Evolutionary conservation across 1,140 invertebrate species (phyloP), one percentile per base, ranked within the genome.

Genomic region (Glossosoma conforme): DNA sequence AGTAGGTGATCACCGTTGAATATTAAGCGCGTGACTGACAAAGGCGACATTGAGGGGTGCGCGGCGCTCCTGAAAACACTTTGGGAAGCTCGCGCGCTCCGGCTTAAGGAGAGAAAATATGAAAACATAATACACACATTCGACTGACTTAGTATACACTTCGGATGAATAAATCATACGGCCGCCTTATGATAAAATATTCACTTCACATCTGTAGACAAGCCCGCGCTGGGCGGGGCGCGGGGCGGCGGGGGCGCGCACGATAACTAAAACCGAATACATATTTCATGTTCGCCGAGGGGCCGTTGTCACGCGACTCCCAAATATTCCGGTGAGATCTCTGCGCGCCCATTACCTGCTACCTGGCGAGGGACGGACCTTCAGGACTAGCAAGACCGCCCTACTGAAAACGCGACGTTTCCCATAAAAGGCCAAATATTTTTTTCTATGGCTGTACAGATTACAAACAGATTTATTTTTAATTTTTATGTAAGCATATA

Each of bases 131-230:
- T 45, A 46, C 19, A 45, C 50, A 52, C 50, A 44, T 52, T 33
- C 22, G 50, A 52, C 42, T 46, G 50, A 52, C 42, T 45, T 20
- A 37, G 46, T 45, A 54, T 44, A 54, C 52, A 42, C 32, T 44
- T 28, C 15, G 37, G 52, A 50, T 52, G 54, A 56, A 56, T 56
- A 56, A 56, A 46, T 56, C 48, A 56, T 56, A 21, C 43, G 19
- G 48, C 14, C 21, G 54, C 38, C 54, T 56, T 43, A 25, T 47
- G 48, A 55, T 56, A 45, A 56, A 56, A 56, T 56, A 56, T 56
- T 56, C 54, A 56, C 46, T 46, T 47, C 37, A 44, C 40, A 47
- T 38, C 33, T 38, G 37, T n/a, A 52, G 52, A 48, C 28, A 40
- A 30, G 21, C n/a, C n/a, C n/a, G n/a, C n/a, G 32, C 11, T 15